Evolutionary conservation across 1,140 invertebrate genomes (phyloP).

Genomic region (Heterodera schachtii): DNA sequence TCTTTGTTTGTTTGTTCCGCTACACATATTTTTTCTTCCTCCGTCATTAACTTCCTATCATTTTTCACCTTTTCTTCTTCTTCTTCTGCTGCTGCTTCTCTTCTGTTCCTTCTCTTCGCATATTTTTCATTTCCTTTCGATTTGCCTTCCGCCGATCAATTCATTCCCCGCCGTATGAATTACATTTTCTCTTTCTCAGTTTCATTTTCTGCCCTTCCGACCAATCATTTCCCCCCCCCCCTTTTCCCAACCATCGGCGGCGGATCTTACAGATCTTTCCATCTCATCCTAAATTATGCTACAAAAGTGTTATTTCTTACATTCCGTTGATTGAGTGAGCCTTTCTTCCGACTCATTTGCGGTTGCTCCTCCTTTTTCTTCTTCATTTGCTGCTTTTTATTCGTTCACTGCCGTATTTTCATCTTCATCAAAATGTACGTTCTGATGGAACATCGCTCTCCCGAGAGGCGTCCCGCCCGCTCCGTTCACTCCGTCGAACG

Average conservation of each 20-base stretch:
- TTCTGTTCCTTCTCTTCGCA: background rate
- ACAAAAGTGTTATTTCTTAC: background rate
- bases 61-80: background rate
- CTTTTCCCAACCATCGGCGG: background rate
- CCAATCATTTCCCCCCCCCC: background rate
- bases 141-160: background rate
- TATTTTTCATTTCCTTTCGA: background rate
- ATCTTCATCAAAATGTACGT: constrained; percentile 24
- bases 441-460: constrained; percentile 24
- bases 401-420: background rate
- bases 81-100: too few relatives aligned
- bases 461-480: background rate
- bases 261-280: background rate
- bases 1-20: background rate
- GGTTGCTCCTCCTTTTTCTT: background rate
- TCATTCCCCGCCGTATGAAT: background rate
- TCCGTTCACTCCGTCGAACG: constrained; percentile 10
- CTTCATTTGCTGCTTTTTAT: background rate
- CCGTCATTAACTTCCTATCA: background rate
- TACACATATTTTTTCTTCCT: too few relatives aligned
- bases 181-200: background rate
- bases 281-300: background rate
- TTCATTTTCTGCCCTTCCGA: background rate
- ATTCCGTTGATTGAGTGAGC: background rate
- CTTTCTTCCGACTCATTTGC: background rate